Percentiles rank a stretch among this genome's conserved stretches.
These are phyloP conservation scores for Formica aserva DNA, from an alignment of 2,888 invertebrate species.

Conservation along the genomic window DNA sequence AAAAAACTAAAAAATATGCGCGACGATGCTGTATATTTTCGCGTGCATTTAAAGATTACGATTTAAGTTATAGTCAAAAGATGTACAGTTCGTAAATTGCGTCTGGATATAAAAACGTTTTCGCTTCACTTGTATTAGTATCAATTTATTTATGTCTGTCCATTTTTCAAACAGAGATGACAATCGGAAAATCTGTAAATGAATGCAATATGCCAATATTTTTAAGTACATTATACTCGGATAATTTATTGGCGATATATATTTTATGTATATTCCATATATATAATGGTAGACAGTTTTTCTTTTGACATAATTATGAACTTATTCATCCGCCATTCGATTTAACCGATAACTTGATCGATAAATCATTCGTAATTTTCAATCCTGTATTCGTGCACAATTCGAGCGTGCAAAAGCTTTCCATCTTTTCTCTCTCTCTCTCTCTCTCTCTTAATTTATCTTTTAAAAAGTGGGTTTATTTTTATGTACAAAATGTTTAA, in stretches of 20 bases:
- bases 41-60: not conserved
- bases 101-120: not conserved
- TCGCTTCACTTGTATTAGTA: not conserved
- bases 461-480: not conserved
- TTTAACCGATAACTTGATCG: not conserved
- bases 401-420: not conserved
- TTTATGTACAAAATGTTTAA: conserved; percentile 10
- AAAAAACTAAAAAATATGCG: conserved; percentile 9
- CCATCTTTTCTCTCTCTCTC: not conserved
- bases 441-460: not conserved
- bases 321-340: not conserved
- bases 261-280: not conserved
- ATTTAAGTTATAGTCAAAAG: not conserved
- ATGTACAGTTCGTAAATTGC: not conserved
- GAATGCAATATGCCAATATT: not conserved
- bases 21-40: not conserved
- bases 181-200: not conserved
- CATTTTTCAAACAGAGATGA: not conserved
- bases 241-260: not conserved
- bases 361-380: conserved; percentile 8
- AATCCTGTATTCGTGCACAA: not conserved
- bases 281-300: not conserved
- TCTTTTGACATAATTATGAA: not conserved
- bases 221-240: not conserved
- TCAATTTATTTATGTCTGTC: not conserved